Evolutionary conservation across 2,888 invertebrate genomes (phyloP), one percentile per base, ranked within the genome.

Genomic region (Allygus modestus): DNA sequence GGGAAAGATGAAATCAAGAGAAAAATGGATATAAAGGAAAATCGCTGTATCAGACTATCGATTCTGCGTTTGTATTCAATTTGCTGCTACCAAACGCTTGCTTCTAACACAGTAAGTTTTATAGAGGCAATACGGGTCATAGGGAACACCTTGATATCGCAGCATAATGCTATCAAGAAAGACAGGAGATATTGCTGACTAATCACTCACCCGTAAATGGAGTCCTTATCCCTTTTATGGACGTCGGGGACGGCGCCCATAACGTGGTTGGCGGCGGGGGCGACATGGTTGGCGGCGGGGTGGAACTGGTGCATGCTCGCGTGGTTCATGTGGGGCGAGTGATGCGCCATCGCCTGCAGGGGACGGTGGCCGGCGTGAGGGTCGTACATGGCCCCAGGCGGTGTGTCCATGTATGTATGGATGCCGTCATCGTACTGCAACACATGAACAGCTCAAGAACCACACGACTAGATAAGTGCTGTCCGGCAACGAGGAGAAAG

Each of bases 191-290:
- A 46, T 12, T 20, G 1, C 11, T 23, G 20, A 11, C 54, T 5
- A 17, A 43, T 23, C 51, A 94, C 97, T 96, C 94, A 98, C 98
- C 98, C 98, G 93, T 98, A 98, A 91, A 98, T 98, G 91, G 98
- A 97, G 93, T 98, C 98, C 93, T 98, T 98, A 93, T 98, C 98
- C 91, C 98, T 93, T 93, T 98, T 98, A 92, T 97, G 97, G 89
- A 97, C 97, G 92, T 97, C 97, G 89, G 97, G 97, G 86, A 94
- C 93, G 88, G 93, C 92, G 85, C 91, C 92, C 93, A 96, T 94
- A 91, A 97, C 96, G 92, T 97, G 97, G 93, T 97, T 95, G 90
- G 93, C 91, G 89, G 91, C 88, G 88, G 90, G 88, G 89, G 96
- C 93, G 91, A 94, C 92, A 90, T 96, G 96, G 91, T 97, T 94